A percentile compares a stretch with the other conserved stretches of the same genome.
phyloP scores from a whole-genome alignment of 92 coral and sea anemone species.

The Plumapathes pennacea region DNA sequence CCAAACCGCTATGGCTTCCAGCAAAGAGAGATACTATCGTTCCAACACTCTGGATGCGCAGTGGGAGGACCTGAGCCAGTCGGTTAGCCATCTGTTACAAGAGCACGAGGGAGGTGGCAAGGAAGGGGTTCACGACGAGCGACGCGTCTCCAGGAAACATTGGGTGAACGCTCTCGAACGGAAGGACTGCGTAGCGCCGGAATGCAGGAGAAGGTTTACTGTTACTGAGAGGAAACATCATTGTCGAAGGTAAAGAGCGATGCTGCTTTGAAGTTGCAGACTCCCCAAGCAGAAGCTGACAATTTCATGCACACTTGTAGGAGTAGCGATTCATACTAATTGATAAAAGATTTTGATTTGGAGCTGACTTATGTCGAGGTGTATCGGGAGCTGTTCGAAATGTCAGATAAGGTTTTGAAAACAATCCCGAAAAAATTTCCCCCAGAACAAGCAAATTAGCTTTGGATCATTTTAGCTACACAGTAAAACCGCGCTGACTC shows the following conservation, averaged over 20 bases:
- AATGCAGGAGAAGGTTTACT: constrained; percentile 72
- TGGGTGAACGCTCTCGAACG: constrained; percentile 65
- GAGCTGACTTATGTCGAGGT: no score
- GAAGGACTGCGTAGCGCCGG: constrained; percentile 46
- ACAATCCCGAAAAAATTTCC: no score
- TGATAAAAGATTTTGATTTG: no score
- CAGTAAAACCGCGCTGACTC: no score
- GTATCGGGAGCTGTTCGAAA: no score
- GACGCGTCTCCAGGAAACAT: constrained; percentile 53
- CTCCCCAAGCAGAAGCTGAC: no score
- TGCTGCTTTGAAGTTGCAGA: no score
- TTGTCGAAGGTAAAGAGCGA: constrained; percentile 76
- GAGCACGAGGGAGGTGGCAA: constrained; percentile 59
- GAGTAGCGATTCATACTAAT: no score
- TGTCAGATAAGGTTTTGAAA: no score
- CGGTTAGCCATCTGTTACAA: constrained; percentile 61
- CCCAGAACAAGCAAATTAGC: no score
- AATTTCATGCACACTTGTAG: no score
- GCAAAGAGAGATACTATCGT: constrained; percentile 41
- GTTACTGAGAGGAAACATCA: constrained; percentile 90
- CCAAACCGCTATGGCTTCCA: constrained; percentile 33
- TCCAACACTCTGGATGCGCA: constrained; percentile 75
- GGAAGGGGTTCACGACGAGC: constrained; percentile 63
- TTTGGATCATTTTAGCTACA: no score
- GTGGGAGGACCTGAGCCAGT: constrained; percentile 88